Evolutionary conservation across 2,113 vertebrate species (phyloP), one percentile per base, ranked within the genome.

Genomic region (Phyllostomus discolor): DNA sequence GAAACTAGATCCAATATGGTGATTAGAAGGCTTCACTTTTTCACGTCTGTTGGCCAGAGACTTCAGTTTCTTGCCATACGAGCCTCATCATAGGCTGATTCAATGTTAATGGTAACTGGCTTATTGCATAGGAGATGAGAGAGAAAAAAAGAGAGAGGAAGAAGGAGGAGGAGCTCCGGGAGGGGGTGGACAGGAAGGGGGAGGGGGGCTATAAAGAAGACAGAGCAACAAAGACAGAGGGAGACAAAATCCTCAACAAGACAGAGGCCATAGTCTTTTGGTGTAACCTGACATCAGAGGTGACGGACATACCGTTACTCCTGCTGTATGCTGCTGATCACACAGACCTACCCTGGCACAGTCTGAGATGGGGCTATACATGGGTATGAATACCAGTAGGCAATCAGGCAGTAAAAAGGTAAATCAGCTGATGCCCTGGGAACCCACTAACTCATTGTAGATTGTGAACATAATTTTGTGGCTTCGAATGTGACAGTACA

Each of bases 181-280:
- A 5, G 15, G 59, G 48, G 0, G 9, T 9, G 59, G 14, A 15
- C 17, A 8, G 43, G 16, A 33, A 22, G 3, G 1, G 1, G 24
- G 7, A 17, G 33, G 1, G 10, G 10, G 10, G 7, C 19, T 2
- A 14, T 24, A 7, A 31, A 33, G 24, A 14, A 20, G 17, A 52
- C 43, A 38, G 7, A 9, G 12, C 15, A 19, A 88, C 14, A 12
- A 52, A 67, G 19, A 15, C 35, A n/a, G 41, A 3, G 48, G 0
- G 19, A 17, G 24, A 17, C 33, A 38, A 10, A 12, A 33, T 41
- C 54, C 54, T 81, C 26, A 4, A 33, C 1, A 69, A 92, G 50
- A 70, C 19, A 93, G 41, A 95, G 85, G 26, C 28, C 24, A 35
- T 14, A 80, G 24, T 43, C 38, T 52, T 92, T 89, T 89, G 59